phyloP scores from a whole-genome alignment of 2,113 vertebrate species.

The Speoplatyrhinus poulsoni region DNA sequence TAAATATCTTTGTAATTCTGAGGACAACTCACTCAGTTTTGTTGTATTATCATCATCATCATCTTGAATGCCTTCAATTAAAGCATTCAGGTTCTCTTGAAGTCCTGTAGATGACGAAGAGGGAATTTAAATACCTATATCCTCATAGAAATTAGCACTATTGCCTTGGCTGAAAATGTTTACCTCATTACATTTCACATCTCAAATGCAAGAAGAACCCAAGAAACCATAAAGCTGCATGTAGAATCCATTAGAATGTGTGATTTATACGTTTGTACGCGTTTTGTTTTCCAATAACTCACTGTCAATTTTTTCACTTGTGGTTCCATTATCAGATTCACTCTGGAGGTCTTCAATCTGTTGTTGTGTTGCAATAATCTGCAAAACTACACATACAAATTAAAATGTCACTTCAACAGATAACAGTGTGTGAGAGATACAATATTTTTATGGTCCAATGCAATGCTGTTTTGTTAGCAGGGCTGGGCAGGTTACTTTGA shows the following conservation, averaged over 20 bases:
- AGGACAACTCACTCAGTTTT: slow-evolving; percentile 46
- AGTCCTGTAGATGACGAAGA: not conserved
- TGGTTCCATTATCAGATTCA: slow-evolving; percentile 7
- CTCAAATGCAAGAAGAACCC: too few species aligned
- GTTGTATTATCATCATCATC: slow-evolving; percentile 31
- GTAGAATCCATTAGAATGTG: too few species aligned
- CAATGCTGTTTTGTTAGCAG: too few species aligned
- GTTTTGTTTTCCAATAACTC: slow-evolving; percentile 2
- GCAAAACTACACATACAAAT: slow-evolving; percentile 38
- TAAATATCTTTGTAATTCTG: not conserved
- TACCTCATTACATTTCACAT: too few species aligned
- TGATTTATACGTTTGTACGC: too few species aligned
- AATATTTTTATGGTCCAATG: too few species aligned
- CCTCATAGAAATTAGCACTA: too few species aligned
- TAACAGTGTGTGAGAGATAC: too few species aligned
- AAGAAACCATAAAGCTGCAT: too few species aligned
- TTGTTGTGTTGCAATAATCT: slow-evolving; percentile 39
- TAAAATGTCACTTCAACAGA: not conserved
- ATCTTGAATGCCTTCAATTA: slow-evolving; percentile 31
- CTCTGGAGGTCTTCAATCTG: slow-evolving; percentile 5
- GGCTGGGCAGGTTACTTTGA: too few species aligned
- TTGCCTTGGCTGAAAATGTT: too few species aligned
- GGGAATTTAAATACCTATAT: not conserved
- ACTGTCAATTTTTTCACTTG: slow-evolving; percentile 13
- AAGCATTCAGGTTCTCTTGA: not conserved